Conservation (phyloP, 2,888 invertebrate species). For the Xestobium rufovillosum region DNA sequence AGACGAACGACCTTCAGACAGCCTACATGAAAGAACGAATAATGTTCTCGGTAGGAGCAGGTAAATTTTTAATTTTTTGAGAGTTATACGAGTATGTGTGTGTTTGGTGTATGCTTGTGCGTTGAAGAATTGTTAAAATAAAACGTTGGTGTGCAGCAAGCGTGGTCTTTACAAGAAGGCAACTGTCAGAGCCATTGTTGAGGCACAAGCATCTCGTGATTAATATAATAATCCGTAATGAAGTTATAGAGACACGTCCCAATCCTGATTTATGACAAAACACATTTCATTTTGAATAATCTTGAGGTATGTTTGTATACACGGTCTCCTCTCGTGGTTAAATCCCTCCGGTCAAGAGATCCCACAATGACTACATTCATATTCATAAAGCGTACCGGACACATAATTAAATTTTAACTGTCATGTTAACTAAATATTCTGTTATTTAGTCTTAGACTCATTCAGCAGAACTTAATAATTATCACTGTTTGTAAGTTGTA, state of each 20-base stretch:
- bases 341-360: conserved; percentile 29
- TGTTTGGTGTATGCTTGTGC: neutral
- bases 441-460: conserved; percentile 29
- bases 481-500: neutral
- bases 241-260: conserved; percentile 42
- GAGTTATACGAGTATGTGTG: no score
- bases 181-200: conserved; percentile 34
- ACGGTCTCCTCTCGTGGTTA: conserved; percentile 30
- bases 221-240: conserved; percentile 45
- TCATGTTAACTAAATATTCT: conserved; percentile 40
- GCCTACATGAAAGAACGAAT: no score
- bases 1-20: no score
- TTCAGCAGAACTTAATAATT: neutral
- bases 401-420: conserved; percentile 44
- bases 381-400: conserved; percentile 35
- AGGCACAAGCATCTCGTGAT: conserved; percentile 39
- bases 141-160: conserved; percentile 9
- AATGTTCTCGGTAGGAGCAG: no score
- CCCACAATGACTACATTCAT: conserved; percentile 39
- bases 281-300: conserved; percentile 37
- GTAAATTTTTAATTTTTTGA: no score
- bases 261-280: conserved; percentile 43
- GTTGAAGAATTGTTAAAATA: neutral
- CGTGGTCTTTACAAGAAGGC: conserved; percentile 23
- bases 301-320: conserved; percentile 33